Base-by-base conservation (phyloP, 2,888 invertebrate genomes). In the Cetonia aurata region DNA sequence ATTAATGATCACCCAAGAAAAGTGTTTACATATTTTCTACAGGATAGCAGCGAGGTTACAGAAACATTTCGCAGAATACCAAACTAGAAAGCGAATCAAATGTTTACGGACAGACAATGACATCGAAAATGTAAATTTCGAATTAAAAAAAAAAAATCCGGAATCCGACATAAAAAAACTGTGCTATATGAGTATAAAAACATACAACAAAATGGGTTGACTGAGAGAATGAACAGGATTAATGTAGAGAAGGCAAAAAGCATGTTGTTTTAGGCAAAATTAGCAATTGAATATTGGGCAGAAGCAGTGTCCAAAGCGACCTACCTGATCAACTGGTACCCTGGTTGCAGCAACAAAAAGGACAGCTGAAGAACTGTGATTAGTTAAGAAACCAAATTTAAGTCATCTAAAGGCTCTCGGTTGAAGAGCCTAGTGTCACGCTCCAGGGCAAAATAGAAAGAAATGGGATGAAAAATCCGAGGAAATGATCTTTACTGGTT, bases 41-140 rank as follows among this genome's bases (percentile, higher is more conserved):
- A 15, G 4, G 12, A n/a, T 4, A 59, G 42, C 17, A 31, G 17
- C 46, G 46, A 60, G 19, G 19, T 31, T 1, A 25, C 12, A 60
- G 13, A 44, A 17, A 60, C 12, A 60, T 52, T 66, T 25, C 0
- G 41, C 19, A 12, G 52, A 66, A 52, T 17, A 66, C 13, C 66
- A 66, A 52, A 37, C 52, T 31, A 33, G 31, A 25, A 9, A 19
- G 12, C 17, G 41, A 53, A 50, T 66, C 33, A 66, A 48, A 50
- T n/a, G 31, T 13, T 12, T 80, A 1, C 52, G 79, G 55, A 69
- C 76, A 15, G 80, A 80, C 67, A 77, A 78, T 73, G 77, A 79
- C 10, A 72, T 72, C 13, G 75, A 77, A 60, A 76, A 72, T 57
- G 69, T 59, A 31, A 68, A 31, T 57, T 67, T 67, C 15, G 57